Evolutionary conservation across 2,888 invertebrate genomes (phyloP), one percentile per base, ranked within the genome.

Genomic region (Coremacera marginata): DNA sequence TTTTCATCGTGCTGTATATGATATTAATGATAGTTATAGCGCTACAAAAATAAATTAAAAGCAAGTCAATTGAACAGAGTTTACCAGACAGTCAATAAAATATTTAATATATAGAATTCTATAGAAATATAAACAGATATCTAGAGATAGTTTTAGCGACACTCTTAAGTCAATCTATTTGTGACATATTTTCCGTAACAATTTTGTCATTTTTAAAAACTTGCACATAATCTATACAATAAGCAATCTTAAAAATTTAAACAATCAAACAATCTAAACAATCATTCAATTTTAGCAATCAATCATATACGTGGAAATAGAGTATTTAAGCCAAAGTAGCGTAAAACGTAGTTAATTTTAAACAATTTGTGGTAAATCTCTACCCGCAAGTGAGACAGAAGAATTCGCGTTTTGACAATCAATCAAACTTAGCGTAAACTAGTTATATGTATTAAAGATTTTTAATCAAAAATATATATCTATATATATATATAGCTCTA

Each of bases 331-430:
- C 52, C 52, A 74, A 74, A 74, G 8, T 65, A 74, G 73, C 19
- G 14, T 34, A 1, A 37, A 22, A 37, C 51, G 25, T 60, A 49
- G 74, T n/a, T 25, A 55, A 57, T 60, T 71, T 60, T 19, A 57
- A 22, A 22, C n/a, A 34, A 27, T 73, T 49, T 65, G 65, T 52
- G 51, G 65, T 52, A 19, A n/a, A n/a, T 22, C 16, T 63, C n/a
- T 9, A 11, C 7, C 74, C 52, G 22, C 31, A 63, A 44, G 63
- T 52, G 74, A 63, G 79, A 82, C 84, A 86, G 84, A 88, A 89
- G 87, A 89, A 86, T 85, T 85, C 87, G 89, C 89, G 89, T 89
- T 88, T 89, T 88, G 89, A 89, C 89, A 89, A 89, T 89, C 89
- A 89, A 85, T 83, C 82, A 84, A 81, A 86, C 85, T 85, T 89